Base-by-base conservation (phyloP, 1,140 invertebrate genomes). In the Penaeus vannamei region DNA sequence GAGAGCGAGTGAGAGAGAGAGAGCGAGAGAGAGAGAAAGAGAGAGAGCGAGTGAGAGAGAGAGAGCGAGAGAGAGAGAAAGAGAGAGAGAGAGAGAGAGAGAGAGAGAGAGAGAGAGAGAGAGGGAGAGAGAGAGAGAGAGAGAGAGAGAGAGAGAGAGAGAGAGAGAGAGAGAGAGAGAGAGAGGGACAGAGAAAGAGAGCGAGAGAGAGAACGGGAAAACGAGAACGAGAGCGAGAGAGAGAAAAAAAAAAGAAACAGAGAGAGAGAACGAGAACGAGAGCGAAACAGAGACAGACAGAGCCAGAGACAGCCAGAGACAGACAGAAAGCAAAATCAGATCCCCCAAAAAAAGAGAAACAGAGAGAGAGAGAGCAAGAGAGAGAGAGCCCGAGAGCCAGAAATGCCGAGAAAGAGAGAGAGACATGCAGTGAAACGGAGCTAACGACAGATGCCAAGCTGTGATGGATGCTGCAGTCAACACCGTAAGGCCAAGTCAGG, bases 401-500 rank as follows among this genome's bases (percentile, higher is more conserved):
- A 29, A 61, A 81, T 14, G 5, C 19, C 8, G 19, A 32, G 23
- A 76, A 46, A 26, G 61, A 36, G 77, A n/a, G 64, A 64, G 32
- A 72, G 42, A 46, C 87, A 89, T 89, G 87, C 87, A 89, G 82
- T 89, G 87, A 79, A 77, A 29, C 17, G 32, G 69, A 76, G 87
- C 72, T 69, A 84, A 89, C 82, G 82, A 84, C 84, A 82, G 87
- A 89, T 89, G 87, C 81, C 12, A 53, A 53, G 53, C 53, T 2
- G 53, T 53, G 53, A 53, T 88, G 87, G 87, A 89, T 89, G 87
- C 81, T 89, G 87, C 82, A 79, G 64, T 76, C 87, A 46, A 89
- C 87, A 89, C 60, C 60, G 82, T 84, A 82, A 89, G 87, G 82
- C 87, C 82, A 29, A 64, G 60, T 53, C 81, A 84, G 69, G 87